phyloP scores from a whole-genome alignment of 2,113 vertebrate species.

The Ardeotis arabs region DNA sequence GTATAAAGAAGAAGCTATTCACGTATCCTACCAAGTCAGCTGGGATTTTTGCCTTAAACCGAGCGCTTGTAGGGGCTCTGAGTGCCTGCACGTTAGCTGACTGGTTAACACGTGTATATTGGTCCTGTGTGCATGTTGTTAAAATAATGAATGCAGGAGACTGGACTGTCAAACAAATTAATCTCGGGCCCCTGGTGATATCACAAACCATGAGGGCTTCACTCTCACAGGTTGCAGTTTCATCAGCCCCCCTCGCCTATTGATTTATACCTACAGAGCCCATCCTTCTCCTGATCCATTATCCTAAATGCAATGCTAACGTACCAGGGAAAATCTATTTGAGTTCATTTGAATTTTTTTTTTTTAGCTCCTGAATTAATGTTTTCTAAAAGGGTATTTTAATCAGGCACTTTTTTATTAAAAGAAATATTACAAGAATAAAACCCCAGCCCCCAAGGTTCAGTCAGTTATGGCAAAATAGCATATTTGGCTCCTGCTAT shows the following conservation, averaged over 20 bases:
- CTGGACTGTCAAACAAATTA: slow-evolving; percentile 72
- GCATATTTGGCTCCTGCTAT: neutral
- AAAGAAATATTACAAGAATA: slow-evolving; percentile 59
- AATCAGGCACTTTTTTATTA: slow-evolving; percentile 66
- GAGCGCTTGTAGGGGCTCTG: neutral
- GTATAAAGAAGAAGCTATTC: neutral
- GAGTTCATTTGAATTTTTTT: slow-evolving; percentile 73
- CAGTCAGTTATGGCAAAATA: slow-evolving; percentile 31
- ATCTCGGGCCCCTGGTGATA: slow-evolving; percentile 76
- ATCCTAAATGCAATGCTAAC: slow-evolving; percentile 74
- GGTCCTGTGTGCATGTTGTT: slow-evolving; percentile 66
- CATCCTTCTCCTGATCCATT: slow-evolving; percentile 74
- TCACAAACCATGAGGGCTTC: slow-evolving; percentile 73
- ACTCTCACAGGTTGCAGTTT: slow-evolving; percentile 78
- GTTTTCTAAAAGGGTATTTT: slow-evolving; percentile 77
- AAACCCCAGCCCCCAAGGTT: slow-evolving; percentile 25
- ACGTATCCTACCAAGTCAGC: neutral
- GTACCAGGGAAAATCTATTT: slow-evolving; percentile 78
- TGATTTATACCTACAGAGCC: slow-evolving; percentile 76
- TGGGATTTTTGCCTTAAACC: neutral
- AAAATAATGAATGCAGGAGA: slow-evolving; percentile 79
- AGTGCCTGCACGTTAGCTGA: neutral
- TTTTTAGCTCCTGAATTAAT: slow-evolving; percentile 72
- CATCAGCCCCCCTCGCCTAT: slow-evolving; percentile 50
- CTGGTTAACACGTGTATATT: slow-evolving; percentile 26